These are phyloP conservation scores for Cliona cf. orientalis DNA, from an alignment of 37 sponge, comb jelly and placozoan species.

Conservation along the genomic window DNA sequence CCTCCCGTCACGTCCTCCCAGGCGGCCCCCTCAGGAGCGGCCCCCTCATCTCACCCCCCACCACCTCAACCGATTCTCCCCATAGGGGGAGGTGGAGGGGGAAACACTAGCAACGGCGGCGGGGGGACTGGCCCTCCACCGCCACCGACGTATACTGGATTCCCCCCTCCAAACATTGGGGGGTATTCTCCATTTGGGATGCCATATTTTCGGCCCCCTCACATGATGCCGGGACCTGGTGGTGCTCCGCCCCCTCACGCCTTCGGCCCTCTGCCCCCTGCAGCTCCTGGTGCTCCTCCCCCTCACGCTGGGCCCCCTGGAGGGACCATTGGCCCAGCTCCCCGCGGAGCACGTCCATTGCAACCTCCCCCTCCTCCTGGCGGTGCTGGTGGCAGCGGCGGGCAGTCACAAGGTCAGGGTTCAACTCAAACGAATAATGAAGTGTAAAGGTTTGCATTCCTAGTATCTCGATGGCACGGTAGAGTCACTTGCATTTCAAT, in stretches of 20 bases:
- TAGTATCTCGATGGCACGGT: no score
- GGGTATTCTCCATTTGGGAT: slow-evolving; percentile 62
- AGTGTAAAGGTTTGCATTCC: no score
- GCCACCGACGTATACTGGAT: slow-evolving; percentile 21
- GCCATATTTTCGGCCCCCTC: slow-evolving; percentile 59
- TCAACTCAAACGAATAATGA: no score
- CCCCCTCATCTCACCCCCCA: no score
- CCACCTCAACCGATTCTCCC: no score
- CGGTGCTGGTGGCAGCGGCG: no score
- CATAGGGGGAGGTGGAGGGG: no score
- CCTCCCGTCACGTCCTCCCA: background rate
- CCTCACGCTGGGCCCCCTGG: background rate
- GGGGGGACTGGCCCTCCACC: no score
- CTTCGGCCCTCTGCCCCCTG: background rate
- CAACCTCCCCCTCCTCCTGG: slow-evolving; percentile 2
- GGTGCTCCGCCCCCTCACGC: background rate
- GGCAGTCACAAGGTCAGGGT: no score
- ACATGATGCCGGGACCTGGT: slow-evolving; percentile 36
- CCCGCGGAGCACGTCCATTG: background rate
- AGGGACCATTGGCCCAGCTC: background rate
- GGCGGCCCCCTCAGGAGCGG: slow-evolving; percentile 9
- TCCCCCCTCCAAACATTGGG: slow-evolving; percentile 29
- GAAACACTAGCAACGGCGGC: no score
- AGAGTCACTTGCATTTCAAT: no score
- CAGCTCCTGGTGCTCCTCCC: no score